Conservation (phyloP, 1,140 invertebrate species). For the Asobara japonica region DNA sequence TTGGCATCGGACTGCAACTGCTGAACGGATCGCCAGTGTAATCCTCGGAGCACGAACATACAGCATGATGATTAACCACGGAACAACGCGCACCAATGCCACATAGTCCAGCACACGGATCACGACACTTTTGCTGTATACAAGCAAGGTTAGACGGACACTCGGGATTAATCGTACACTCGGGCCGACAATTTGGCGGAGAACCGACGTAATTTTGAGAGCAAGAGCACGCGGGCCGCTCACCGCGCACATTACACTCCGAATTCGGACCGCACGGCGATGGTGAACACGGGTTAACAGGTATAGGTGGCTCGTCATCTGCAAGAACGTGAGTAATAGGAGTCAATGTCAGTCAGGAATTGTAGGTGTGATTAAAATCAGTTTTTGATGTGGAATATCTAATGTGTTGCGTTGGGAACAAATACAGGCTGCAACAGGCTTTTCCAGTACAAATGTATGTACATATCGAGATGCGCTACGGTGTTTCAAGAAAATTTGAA, state of each 20-base stretch:
- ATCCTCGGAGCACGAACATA: conserved; percentile 67
- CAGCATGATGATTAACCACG: conserved; percentile 68
- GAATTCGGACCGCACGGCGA: conserved; percentile 72
- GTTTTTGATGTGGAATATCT: no score
- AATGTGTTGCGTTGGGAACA: no score
- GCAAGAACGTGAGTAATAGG: no score
- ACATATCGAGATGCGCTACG: no score
- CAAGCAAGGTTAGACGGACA: conserved; percentile 68
- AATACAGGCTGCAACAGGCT: no score
- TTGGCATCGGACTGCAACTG: conserved; percentile 61
- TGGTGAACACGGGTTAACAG: conserved; percentile 70
- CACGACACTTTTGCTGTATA: conserved; percentile 65
- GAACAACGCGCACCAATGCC: conserved; percentile 67
- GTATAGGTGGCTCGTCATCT: conserved; percentile 48
- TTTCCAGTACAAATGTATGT: no score
- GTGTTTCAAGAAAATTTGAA: no score
- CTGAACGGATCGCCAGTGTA: conserved; percentile 71
- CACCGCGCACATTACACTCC: conserved; percentile 67
- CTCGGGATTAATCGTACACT: conserved; percentile 71
- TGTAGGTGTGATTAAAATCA: no score
- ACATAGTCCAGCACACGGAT: conserved; percentile 68
- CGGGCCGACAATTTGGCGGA: conserved; percentile 70
- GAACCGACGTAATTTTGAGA: conserved; percentile 68
- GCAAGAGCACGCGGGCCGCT: conserved; percentile 67
- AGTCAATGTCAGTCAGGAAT: no score